phyloP scores from a whole-genome alignment of 2,113 vertebrate species.

The Apeltes quadracus region DNA sequence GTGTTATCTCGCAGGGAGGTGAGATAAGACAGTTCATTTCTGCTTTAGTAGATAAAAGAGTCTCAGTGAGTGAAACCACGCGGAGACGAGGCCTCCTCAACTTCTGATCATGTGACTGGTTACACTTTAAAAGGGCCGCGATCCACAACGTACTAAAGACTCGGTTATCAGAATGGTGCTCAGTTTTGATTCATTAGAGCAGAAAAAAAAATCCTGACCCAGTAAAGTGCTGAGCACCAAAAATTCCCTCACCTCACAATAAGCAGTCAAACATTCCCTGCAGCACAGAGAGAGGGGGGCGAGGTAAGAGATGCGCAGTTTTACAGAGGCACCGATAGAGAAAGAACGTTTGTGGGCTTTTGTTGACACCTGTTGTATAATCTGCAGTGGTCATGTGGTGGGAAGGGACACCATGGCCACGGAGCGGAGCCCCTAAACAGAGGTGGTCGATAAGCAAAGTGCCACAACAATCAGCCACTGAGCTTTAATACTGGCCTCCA shows the following conservation, averaged over 20 bases:
- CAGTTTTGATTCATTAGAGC: too few species aligned
- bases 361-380: too few species aligned
- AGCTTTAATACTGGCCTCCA: background rate
- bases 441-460: background rate
- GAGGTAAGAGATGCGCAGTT: background rate
- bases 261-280: background rate
- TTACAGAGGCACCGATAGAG: background rate
- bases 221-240: too few species aligned
- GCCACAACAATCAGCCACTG: background rate
- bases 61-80: slow-evolving; percentile 57
- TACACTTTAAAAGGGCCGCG: background rate
- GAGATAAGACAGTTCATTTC: slow-evolving; percentile 67
- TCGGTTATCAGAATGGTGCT: background rate
- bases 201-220: too few species aligned
- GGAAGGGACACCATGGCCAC: background rate
- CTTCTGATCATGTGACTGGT: background rate
- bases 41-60: slow-evolving; percentile 52
- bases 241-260: background rate
- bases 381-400: too few species aligned
- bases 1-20: slow-evolving; percentile 56
- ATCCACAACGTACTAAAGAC: background rate
- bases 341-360: too few species aligned
- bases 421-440: background rate
- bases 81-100: slow-evolving; percentile 17
- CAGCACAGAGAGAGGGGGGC: background rate